phyloP scores from a whole-genome alignment of 2,113 vertebrate genomes.

The Pseudorhombus dupliciocellatus region DNA sequence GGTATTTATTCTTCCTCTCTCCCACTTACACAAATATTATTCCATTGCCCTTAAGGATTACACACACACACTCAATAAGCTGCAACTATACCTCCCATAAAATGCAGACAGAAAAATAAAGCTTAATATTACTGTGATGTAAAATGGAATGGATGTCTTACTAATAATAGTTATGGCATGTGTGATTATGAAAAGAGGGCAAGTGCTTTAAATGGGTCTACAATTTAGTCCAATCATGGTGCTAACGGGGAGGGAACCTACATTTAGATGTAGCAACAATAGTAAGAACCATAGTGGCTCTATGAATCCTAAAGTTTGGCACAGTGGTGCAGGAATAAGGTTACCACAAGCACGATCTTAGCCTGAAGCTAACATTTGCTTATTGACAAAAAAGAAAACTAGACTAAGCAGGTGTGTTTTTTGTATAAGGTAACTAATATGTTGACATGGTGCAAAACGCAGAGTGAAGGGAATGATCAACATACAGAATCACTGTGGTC shows the following conservation, averaged over 20 bases:
- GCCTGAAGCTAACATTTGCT: too few species aligned
- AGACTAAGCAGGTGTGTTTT: neutral
- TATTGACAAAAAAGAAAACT: too few species aligned
- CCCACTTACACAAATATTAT: conserved; percentile 59
- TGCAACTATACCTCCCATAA: conserved; percentile 9
- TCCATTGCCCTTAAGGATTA: conserved; percentile 50
- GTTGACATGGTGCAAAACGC: neutral
- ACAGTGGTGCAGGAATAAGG: neutral
- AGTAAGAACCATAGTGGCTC: neutral
- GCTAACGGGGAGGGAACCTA: conserved; percentile 20
- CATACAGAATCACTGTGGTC: neutral
- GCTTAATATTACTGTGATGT: neutral
- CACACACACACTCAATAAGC: conserved; percentile 32
- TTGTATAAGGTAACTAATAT: neutral
- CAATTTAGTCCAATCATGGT: conserved; percentile 21
- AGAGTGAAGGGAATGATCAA: neutral
- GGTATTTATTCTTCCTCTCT: conserved; percentile 71
- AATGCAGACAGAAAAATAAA: conserved; percentile 34
- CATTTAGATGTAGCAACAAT: neutral
- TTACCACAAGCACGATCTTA: neutral
- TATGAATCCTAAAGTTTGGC: neutral
- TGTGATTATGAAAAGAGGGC: conserved; percentile 37
- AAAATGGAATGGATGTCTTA: neutral
- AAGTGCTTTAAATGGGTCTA: conserved; percentile 28
- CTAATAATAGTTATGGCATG: conserved; percentile 4